Percentiles rank a stretch among this genome's conserved stretches.
phyloP scores from a whole-genome alignment of 2,797 vertebrate genomes.

The Notolabrus celidotus region DNA sequence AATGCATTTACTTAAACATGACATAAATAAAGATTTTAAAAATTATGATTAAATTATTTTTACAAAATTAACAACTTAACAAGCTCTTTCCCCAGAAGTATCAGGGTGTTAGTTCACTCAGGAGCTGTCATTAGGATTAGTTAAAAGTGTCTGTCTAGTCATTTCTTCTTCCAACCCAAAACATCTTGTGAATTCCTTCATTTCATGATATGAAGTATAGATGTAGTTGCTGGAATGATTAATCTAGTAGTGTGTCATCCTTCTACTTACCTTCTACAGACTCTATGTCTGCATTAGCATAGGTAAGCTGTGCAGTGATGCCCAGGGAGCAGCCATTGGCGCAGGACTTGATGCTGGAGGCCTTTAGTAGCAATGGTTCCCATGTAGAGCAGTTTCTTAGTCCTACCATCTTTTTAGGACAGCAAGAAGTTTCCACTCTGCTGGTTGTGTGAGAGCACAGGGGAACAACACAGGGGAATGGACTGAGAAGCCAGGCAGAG shows the following conservation, averaged over 20 bases:
- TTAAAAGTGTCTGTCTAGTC: neutral
- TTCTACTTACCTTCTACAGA: constrained; percentile 90
- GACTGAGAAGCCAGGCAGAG: constrained; percentile 14
- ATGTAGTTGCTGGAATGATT: neutral
- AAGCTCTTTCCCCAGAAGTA: neutral
- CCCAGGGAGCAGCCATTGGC: constrained; percentile 93
- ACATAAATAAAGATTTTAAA: neutral
- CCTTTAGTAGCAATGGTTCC: constrained; percentile 92
- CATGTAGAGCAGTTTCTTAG: constrained; percentile 91
- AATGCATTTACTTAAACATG: neutral
- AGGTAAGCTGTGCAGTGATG: constrained; percentile 90
- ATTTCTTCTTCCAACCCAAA: neutral
- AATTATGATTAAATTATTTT: neutral
- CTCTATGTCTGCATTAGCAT: constrained; percentile 89
- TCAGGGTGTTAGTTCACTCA: too few species aligned
- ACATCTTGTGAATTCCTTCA: neutral
- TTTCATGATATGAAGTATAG: neutral
- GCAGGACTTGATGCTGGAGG: constrained; percentile 93
- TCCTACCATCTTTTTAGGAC: constrained; percentile 89
- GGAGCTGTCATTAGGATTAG: neutral
- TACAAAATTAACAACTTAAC: neutral
- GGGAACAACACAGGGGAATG: constrained; percentile 21
- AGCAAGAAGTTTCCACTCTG: constrained; percentile 25
- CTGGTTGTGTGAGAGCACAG: constrained; percentile 32
- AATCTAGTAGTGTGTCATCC: neutral